Evolutionary conservation across 2,113 vertebrate species (phyloP).

Genomic region (Syngnathoides biaculeatus): DNA sequence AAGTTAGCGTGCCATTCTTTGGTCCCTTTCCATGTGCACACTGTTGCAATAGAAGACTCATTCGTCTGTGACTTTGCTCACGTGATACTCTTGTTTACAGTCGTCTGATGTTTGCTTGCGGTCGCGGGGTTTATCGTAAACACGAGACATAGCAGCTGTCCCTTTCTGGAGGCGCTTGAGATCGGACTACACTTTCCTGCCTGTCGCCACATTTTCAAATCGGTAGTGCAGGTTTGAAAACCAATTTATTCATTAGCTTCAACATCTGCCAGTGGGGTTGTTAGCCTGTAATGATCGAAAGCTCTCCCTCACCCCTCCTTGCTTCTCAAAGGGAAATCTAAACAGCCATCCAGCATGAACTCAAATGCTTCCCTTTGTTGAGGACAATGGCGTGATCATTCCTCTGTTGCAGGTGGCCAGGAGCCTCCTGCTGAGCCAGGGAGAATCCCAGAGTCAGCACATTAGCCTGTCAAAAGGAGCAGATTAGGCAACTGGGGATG

Average conservation of each 20-base stretch:
- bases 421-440: conserved; percentile 54
- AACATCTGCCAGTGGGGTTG: conserved; percentile 5
- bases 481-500: conserved; percentile 44
- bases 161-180: neutral
- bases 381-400: conserved; percentile 48
- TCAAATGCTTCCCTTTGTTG: conserved; percentile 46
- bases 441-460: conserved; percentile 57
- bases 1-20: neutral
- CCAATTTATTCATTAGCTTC: conserved; percentile 7
- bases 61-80: neutral
- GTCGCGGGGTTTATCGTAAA: conserved; percentile 1
- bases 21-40: neutral
- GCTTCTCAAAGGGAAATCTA: conserved; percentile 8
- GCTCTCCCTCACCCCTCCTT: neutral
- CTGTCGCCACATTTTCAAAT: neutral
- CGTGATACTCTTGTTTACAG: conserved; percentile 5
- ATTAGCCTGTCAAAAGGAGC: conserved; percentile 69
- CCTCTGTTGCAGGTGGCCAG: conserved; percentile 69
- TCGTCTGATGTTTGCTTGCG: neutral
- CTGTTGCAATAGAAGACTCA: neutral
- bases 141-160: conserved; percentile 10
- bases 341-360: conserved; percentile 44
- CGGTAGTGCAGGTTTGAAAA: neutral
- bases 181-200: neutral
- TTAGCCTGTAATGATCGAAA: conserved; percentile 17